Conservation (phyloP, 2,888 invertebrate species). For the Chymomyza caudatula region DNA sequence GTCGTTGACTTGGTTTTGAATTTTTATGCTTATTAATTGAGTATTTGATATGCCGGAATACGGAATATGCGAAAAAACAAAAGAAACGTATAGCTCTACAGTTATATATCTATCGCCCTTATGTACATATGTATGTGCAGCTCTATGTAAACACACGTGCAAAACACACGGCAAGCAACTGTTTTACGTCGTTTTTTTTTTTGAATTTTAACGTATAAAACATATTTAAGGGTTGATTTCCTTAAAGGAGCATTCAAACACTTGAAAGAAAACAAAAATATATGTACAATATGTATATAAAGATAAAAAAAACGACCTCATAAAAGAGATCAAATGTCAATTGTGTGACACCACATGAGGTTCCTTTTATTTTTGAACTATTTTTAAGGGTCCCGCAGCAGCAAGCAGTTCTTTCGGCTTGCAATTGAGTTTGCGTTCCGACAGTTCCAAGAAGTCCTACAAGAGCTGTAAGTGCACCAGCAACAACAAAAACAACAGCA, state of each 20-base stretch:
- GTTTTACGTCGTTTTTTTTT: too few relatives aligned
- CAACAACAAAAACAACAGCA: conserved; percentile 9
- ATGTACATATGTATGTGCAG: not conserved
- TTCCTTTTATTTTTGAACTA: conserved; percentile 30
- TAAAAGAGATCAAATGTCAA: conserved; percentile 68
- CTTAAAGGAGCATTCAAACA: not conserved
- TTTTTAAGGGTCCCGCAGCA: conserved; percentile 5
- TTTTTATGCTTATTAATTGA: conserved; percentile 75
- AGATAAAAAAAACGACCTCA: conserved; percentile 47
- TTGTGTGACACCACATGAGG: conserved; percentile 45
- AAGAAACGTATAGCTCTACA: conserved; percentile 8
- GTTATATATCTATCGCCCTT: not conserved
- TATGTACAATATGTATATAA: conserved; percentile 33
- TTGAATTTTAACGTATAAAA: not conserved
- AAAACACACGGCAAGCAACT: conserved; percentile 33
- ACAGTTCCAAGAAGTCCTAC: conserved; percentile 62
- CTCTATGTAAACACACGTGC: conserved; percentile 33
- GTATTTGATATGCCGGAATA: conserved; percentile 72
- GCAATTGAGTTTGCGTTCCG: conserved; percentile 10
- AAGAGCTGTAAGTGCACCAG: conserved; percentile 45
- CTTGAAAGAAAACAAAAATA: conserved; percentile 1
- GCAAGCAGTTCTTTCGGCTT: conserved; percentile 6
- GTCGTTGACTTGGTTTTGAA: conserved; percentile 70
- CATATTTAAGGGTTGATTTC: conserved; percentile 7
- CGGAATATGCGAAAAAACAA: conserved; percentile 22